These are phyloP conservation scores for Eucera pruinosa DNA, from an alignment of 2,888 invertebrate species.

Conservation along the genomic window DNA sequence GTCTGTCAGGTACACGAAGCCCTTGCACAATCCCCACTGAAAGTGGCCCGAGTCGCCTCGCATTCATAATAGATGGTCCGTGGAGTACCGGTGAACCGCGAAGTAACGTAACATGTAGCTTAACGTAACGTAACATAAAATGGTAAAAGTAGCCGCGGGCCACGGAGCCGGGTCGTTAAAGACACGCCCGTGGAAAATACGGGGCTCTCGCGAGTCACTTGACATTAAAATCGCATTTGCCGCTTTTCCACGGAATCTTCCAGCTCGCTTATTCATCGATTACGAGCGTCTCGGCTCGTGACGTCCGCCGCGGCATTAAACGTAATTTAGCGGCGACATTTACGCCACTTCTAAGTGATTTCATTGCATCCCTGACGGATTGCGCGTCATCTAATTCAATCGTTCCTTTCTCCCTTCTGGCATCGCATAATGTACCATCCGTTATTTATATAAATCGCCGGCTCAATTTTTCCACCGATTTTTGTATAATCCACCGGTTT, in stretches of 20 bases:
- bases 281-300: constrained; percentile 21
- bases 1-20: too few relatives aligned
- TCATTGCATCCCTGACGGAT: constrained; percentile 23
- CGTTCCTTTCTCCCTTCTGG: neutral
- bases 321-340: constrained; percentile 38
- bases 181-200: constrained; percentile 60
- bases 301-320: constrained; percentile 31
- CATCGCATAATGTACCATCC: neutral
- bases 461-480: neutral
- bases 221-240: constrained; percentile 73
- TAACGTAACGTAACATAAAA: constrained; percentile 49
- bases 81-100: neutral
- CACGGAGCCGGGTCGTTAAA: constrained; percentile 58
- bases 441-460: constrained; percentile 2
- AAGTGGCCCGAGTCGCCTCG: neutral
- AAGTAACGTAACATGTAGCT: constrained; percentile 10
- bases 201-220: constrained; percentile 33
- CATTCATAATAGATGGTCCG: constrained; percentile 26
- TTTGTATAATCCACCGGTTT: neutral
- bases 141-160: constrained; percentile 55
- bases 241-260: constrained; percentile 43
- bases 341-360: constrained; percentile 19
- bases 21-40: neutral
- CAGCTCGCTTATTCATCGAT: constrained; percentile 44
- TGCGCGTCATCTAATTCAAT: constrained; percentile 27